phyloP scores from a whole-genome alignment of 2,797 vertebrate species.

The Betta splendens region DNA sequence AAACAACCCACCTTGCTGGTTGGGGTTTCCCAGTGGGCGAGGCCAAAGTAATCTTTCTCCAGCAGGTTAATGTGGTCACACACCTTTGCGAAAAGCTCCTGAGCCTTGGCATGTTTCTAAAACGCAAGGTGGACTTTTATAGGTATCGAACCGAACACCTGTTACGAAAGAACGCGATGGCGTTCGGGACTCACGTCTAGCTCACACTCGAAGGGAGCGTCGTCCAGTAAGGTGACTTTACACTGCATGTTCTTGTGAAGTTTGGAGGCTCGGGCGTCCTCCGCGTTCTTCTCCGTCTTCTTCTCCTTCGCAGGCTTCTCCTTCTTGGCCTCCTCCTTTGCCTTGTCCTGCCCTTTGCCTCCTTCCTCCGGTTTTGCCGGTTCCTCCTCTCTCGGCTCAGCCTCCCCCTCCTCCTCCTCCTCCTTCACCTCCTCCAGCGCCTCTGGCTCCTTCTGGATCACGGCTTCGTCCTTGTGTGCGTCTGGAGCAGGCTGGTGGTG shows the following conservation, averaged over 20 bases:
- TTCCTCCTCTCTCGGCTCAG: conserved; percentile 38
- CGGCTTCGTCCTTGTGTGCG: conserved; percentile 71
- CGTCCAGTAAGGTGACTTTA: conserved; percentile 91
- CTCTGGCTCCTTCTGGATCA: conserved; percentile 46
- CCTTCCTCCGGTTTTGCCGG: conserved; percentile 75
- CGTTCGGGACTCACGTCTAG: conserved; percentile 86
- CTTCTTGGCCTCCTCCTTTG: conserved; percentile 65
- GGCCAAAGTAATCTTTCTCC: conserved; percentile 96
- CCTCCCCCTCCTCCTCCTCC: conserved; percentile 43
- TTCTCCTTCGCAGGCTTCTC: conserved; percentile 63
- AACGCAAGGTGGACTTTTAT: conserved; percentile 1
- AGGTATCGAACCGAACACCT: too few species aligned
- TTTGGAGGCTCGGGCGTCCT: conserved; percentile 81
- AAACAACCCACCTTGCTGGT: conserved; percentile 82
- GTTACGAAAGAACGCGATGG: background rate
- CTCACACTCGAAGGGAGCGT: conserved; percentile 89
- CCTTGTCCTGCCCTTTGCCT: conserved; percentile 65
- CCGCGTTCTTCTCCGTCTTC: conserved; percentile 70
- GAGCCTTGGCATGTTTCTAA: conserved; percentile 94
- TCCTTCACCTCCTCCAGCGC: conserved; percentile 43
- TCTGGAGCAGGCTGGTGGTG: conserved; percentile 83
- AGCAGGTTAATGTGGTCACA: conserved; percentile 94
- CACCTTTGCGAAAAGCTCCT: conserved; percentile 91
- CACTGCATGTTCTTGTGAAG: conserved; percentile 90
- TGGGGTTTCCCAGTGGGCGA: conserved; percentile 88